These are phyloP conservation scores for Struthio camelus DNA, from an alignment of 2,113 vertebrate species.

Conservation along the genomic window DNA sequence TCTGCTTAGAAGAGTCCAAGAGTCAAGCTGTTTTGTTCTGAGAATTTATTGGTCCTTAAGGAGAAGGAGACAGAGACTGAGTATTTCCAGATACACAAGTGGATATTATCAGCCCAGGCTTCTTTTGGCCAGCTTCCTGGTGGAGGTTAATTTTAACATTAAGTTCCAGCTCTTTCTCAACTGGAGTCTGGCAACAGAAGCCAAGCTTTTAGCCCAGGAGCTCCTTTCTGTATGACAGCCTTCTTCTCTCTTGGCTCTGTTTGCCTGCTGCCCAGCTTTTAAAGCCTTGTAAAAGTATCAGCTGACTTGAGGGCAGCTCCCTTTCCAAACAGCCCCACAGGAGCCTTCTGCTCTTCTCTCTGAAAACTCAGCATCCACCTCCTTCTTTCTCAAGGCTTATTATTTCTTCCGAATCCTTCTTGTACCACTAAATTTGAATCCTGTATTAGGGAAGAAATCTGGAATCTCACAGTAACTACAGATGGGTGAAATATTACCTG, in stretches of 20 bases:
- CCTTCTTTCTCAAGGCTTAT: background rate
- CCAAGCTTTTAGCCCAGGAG: constrained; percentile 50
- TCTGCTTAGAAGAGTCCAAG: constrained; percentile 36
- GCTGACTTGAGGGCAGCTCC: constrained; percentile 35
- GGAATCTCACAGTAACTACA: background rate
- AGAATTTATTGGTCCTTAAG: constrained; percentile 46
- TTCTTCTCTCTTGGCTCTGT: constrained; percentile 32
- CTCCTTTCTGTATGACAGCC: constrained; percentile 43
- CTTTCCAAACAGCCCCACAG: background rate
- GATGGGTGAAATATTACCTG: background rate
- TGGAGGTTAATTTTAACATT: constrained; percentile 69
- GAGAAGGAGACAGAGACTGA: constrained; percentile 60
- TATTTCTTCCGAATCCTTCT: constrained; percentile 32
- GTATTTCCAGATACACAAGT: constrained; percentile 67
- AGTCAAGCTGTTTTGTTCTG: constrained; percentile 52
- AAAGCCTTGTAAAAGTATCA: constrained; percentile 47
- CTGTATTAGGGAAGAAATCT: background rate
- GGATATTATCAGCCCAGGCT: constrained; percentile 63
- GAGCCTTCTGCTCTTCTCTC: background rate
- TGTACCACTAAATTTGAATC: background rate
- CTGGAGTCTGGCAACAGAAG: constrained; percentile 65
- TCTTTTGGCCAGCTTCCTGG: constrained; percentile 64
- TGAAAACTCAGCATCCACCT: background rate
- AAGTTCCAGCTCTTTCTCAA: constrained; percentile 64
- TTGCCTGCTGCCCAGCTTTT: constrained; percentile 55